Conservation (phyloP, 37 sponge, comb jelly and placozoan genomes). For the Cliona cf. orientalis region DNA sequence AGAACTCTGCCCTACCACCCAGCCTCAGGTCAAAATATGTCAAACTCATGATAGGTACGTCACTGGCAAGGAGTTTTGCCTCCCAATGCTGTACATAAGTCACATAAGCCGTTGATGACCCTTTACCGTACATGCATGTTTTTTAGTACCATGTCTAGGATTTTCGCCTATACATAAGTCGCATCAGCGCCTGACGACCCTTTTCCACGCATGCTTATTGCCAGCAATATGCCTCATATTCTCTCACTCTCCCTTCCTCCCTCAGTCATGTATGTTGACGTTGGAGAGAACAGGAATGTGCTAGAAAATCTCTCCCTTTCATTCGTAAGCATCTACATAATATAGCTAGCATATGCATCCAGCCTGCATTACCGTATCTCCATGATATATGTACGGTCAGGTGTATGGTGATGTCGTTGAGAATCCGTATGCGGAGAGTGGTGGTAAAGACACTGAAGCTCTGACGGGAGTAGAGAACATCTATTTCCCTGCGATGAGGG, state of each 20-base stretch:
- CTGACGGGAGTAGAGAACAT: constrained; percentile 64
- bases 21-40: constrained; percentile 60
- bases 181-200: too few relatives aligned
- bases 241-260: background rate
- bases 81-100: too few relatives aligned
- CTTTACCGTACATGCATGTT: too few relatives aligned
- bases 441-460: constrained; percentile 36
- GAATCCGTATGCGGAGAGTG: constrained; percentile 50
- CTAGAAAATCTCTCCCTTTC: constrained; percentile 61
- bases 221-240: too few relatives aligned
- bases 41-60: constrained; percentile 62
- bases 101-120: too few relatives aligned
- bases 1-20: constrained; percentile 30
- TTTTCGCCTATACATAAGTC: background rate
- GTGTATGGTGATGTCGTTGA: constrained; percentile 41
- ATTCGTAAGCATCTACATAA: constrained; percentile 20
- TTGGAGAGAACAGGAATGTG: constrained; percentile 65
- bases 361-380: background rate
- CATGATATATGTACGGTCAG: constrained; percentile 1
- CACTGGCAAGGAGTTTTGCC: background rate
- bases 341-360: background rate
- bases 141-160: too few relatives aligned
- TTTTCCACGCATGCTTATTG: too few relatives aligned
- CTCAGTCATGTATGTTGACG: constrained; percentile 67
- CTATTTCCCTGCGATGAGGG: constrained; percentile 46